phyloP scores from a whole-genome alignment of 2,888 invertebrate genomes.

The Drosophila longiperda region DNA sequence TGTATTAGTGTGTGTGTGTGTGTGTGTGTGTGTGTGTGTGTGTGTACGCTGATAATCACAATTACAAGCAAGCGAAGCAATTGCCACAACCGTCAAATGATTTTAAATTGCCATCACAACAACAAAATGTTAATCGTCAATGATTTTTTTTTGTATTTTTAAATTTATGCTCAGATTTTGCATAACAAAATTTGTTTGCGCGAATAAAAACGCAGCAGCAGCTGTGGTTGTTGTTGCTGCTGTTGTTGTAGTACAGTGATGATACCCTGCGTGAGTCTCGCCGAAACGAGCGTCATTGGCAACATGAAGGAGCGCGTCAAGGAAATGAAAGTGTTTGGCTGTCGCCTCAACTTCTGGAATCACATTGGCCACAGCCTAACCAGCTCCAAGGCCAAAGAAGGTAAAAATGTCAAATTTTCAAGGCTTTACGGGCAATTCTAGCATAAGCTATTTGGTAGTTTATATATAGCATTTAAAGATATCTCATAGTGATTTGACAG shows the following conservation, averaged over 20 bases:
- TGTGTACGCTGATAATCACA: slow-evolving; percentile 44
- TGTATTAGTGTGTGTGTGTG: slow-evolving; percentile 13
- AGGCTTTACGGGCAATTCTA: background rate
- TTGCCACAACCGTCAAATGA: slow-evolving; percentile 42
- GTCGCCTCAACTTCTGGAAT: slow-evolving; percentile 86
- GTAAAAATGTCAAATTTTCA: slow-evolving; percentile 43
- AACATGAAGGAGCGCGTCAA: slow-evolving; percentile 86
- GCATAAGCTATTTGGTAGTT: background rate
- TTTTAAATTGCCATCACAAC: slow-evolving; percentile 40
- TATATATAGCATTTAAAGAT: background rate
- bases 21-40: slow-evolving; percentile 21
- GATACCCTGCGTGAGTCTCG: slow-evolving; percentile 85
- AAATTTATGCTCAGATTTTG: slow-evolving; percentile 29
- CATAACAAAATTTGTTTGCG: slow-evolving; percentile 22
- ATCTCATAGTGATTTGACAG: background rate
- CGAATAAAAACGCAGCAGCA: slow-evolving; percentile 23
- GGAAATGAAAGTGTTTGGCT: slow-evolving; percentile 86
- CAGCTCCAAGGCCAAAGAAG: slow-evolving; percentile 84
- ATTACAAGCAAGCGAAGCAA: slow-evolving; percentile 46
- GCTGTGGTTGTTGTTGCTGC: slow-evolving; percentile 17
- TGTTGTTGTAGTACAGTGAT: slow-evolving; percentile 67
- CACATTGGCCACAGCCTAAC: slow-evolving; percentile 85
- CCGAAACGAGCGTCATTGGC: slow-evolving; percentile 86
- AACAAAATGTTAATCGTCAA: slow-evolving; percentile 23
- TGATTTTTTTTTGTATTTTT: slow-evolving; percentile 8